Conservation (phyloP, 2,113 vertebrate species). For the Myrmecobius fasciatus region DNA sequence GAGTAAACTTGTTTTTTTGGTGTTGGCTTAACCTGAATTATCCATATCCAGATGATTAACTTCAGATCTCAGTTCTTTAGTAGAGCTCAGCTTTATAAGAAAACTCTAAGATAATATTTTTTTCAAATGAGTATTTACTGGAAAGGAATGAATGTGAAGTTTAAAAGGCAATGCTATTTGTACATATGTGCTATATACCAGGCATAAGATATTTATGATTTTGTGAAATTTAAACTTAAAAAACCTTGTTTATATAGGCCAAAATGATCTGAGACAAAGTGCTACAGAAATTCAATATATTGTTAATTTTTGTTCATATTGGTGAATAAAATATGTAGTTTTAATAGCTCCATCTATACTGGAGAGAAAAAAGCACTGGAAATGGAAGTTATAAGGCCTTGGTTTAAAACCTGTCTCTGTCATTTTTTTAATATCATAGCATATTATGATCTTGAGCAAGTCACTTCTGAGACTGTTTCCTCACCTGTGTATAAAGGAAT, state of each 20-base stretch:
- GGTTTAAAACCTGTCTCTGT: background rate
- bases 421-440: background rate
- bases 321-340: background rate
- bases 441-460: background rate
- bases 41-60: background rate
- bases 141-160: slow-evolving; percentile 11
- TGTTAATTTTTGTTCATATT: background rate
- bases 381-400: background rate
- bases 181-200: background rate
- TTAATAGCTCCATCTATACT: background rate
- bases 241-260: background rate
- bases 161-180: background rate
- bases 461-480: background rate
- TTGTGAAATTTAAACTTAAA: background rate
- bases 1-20: slow-evolving; percentile 5
- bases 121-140: slow-evolving; percentile 35
- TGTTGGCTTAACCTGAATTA: background rate
- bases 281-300: background rate
- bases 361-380: background rate
- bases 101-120: background rate
- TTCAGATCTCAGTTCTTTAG: background rate
- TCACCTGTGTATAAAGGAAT: background rate
- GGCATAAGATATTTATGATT: background rate
- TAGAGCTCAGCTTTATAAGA: slow-evolving; percentile 10
- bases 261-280: background rate